Conservation (phyloP, 2,113 vertebrate genomes). For the Hiodon alosoides region DNA sequence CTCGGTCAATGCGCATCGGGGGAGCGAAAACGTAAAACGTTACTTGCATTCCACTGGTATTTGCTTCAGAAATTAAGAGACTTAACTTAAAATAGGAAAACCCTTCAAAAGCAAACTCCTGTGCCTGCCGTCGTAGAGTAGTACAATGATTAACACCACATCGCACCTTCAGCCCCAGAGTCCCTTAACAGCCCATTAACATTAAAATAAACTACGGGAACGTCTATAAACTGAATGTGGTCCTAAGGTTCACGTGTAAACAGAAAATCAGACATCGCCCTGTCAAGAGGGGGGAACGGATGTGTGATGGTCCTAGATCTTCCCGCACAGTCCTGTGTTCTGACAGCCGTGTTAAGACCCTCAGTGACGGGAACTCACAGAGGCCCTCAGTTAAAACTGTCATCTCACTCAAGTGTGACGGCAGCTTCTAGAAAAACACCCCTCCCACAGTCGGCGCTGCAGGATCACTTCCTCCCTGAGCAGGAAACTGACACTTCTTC, state of each 20-base stretch:
- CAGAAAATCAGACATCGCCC: not conserved
- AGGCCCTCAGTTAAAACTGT: not conserved
- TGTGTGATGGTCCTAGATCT: not conserved
- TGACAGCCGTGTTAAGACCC: not conserved
- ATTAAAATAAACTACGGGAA: constrained; percentile 25
- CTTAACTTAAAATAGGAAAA: too few relatives aligned
- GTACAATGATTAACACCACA: not conserved
- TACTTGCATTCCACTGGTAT: not conserved
- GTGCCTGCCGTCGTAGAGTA: too few relatives aligned
- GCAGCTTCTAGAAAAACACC: not conserved
- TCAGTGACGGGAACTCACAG: not conserved
- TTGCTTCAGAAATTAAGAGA: too few relatives aligned
- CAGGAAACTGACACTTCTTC: not conserved
- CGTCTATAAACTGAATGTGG: constrained; percentile 7
- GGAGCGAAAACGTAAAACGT: not conserved
- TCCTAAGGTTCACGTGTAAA: not conserved
- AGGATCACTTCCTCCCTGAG: not conserved
- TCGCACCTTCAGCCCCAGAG: not conserved
- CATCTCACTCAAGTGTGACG: not conserved
- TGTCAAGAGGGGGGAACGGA: not conserved
- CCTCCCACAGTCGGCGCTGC: not conserved
- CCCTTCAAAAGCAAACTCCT: too few relatives aligned
- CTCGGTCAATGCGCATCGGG: not conserved
- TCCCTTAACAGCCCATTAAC: constrained; percentile 19
- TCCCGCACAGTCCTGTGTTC: constrained; percentile 9